Base-by-base conservation (phyloP, 2,113 vertebrate genomes). In the Tichodroma muraria region DNA sequence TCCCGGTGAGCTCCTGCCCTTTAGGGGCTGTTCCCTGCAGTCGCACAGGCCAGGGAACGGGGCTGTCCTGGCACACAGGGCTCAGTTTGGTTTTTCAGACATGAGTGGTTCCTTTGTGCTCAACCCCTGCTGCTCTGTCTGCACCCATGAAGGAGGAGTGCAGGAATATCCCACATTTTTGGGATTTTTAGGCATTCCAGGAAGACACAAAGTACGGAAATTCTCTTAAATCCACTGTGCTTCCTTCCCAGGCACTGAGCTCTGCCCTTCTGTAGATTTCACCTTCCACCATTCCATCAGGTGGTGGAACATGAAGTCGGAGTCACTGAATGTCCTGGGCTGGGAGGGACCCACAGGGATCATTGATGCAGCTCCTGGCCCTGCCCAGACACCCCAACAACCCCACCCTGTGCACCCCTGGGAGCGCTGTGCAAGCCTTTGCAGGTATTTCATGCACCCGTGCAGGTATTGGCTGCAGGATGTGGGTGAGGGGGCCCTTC, bases 351-450 rank as follows among this genome's bases (percentile, higher is more conserved):
- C 28, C 54, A 9, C 13, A 16, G 30, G 45, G 53, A 56, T 56
- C 54, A 56, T 9, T 56, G 31, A 56, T n/a, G 20, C 54, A 56
- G 20, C 54, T 56, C 20, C 54, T n/a, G 54, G 53, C 53, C 31
- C 31, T 56, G 53, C 83, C 6, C 25, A 59, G 44, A 35, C 45
- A 15, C 45, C 72, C 37, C 54, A 45, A 10, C 6, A 69, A 1
- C 7, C 45, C 28, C 18, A 15, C 8, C 38, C 45, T 33, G 45
- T 5, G 65, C 57, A 21, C 2, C 33, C 47, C 57, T 45, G 57
- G 23, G 3, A 71, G 37, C 2, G 0, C 1, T 33, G 69, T 7
- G 38, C n/a, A 11, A 14, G n/a, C 38, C 21, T 31, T 3, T 23
- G 57, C 47, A 33, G 57, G 31, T 8, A 4, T 31, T 56, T 30